A percentile compares a stretch with the other conserved stretches of the same genome.
These are phyloP conservation scores for Corydoras sp. DNA, from an alignment of 2,113 vertebrate species.

Conservation along the genomic window DNA sequence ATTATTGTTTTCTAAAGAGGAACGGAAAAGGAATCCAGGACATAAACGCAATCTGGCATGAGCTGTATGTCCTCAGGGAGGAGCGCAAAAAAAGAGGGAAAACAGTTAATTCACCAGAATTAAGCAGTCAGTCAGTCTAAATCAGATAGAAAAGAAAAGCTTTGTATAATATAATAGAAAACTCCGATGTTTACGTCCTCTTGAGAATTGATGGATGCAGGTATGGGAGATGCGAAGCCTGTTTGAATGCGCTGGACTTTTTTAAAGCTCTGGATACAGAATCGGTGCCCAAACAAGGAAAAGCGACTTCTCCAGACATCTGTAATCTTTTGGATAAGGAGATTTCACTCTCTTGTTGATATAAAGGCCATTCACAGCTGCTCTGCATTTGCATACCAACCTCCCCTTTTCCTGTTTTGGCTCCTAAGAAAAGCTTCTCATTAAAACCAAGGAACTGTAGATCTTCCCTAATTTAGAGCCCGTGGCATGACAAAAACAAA, in stretches of 20 bases:
- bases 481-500: background rate
- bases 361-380: slow-evolving; percentile 20
- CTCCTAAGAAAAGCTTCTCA: background rate
- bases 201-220: background rate
- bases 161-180: background rate
- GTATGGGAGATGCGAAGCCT: background rate
- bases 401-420: background rate
- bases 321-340: slow-evolving; percentile 39
- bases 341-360: background rate
- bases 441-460: background rate
- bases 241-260: background rate
- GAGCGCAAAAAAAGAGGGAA: background rate
- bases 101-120: too few species aligned
- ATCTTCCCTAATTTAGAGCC: background rate
- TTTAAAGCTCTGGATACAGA: slow-evolving; percentile 13
- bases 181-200: background rate
- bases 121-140: background rate
- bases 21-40: background rate
- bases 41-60: background rate
- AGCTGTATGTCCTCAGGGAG: background rate
- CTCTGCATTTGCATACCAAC: slow-evolving; percentile 1
- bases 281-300: slow-evolving; percentile 46
- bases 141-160: background rate
- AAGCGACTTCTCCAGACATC: slow-evolving; percentile 36
- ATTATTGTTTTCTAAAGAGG: background rate